Evolutionary conservation across 1,140 invertebrate genomes (phyloP).

Genomic region (Heliconius hermathena): DNA sequence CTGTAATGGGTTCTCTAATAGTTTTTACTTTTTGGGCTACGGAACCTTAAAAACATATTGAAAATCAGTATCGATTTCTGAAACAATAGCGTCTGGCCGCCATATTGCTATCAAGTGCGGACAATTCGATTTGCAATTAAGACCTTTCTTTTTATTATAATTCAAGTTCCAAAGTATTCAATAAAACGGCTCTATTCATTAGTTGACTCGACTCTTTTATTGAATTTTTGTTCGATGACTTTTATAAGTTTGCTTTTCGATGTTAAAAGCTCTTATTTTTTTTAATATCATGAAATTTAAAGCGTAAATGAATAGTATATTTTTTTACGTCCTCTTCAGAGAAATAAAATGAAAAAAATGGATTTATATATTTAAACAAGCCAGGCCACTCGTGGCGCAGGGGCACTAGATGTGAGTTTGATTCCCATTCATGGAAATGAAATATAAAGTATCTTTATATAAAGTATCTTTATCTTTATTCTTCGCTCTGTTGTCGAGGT

Average conservation of each 20-base stretch:
- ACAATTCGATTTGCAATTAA: slow-evolving; percentile 38
- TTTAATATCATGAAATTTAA: slow-evolving; percentile 14
- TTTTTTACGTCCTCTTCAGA: not conserved
- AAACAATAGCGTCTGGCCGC: slow-evolving; percentile 35
- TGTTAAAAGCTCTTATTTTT: slow-evolving; percentile 13
- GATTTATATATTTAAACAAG: too few species aligned
- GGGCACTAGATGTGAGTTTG: too few species aligned
- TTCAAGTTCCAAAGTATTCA: slow-evolving; percentile 25
- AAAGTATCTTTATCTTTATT: too few species aligned
- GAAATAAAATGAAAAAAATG: too few species aligned
- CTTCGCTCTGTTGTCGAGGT: too few species aligned
- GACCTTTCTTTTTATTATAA: slow-evolving; percentile 23
- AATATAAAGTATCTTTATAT: too few species aligned
- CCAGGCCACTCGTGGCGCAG: too few species aligned
- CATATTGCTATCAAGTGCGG: slow-evolving; percentile 33
- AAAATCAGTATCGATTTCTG: slow-evolving; percentile 33
- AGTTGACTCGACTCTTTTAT: slow-evolving; percentile 12
- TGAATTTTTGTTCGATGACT: slow-evolving; percentile 14
- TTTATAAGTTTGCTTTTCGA: slow-evolving; percentile 13
- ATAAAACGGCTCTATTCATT: slow-evolving; percentile 24
- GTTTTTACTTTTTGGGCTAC: too few species aligned
- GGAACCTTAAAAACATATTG: slow-evolving; percentile 13
- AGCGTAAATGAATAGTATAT: not conserved
- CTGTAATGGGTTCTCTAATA: too few species aligned
- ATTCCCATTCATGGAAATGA: too few species aligned